phyloP scores from a whole-genome alignment of 2,888 invertebrate genomes.

The Eulithis prunata region DNA sequence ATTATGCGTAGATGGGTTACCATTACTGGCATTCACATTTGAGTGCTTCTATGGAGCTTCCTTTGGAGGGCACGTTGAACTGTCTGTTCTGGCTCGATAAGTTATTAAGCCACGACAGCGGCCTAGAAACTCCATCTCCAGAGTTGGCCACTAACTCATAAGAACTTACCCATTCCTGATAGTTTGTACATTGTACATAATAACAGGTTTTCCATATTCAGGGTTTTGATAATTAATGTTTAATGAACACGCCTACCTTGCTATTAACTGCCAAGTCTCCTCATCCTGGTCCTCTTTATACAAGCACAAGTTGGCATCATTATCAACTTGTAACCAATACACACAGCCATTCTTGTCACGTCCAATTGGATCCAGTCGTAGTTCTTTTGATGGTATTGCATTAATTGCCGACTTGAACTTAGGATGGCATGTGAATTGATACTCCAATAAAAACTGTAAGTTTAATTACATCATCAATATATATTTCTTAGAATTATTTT shows the following conservation, averaged over 20 bases:
- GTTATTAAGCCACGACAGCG: no score
- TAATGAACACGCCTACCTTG: constrained; percentile 82
- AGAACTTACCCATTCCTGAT: no score
- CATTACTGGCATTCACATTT: no score
- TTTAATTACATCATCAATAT: neutral
- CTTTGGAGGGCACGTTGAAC: no score
- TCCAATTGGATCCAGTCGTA: constrained; percentile 95
- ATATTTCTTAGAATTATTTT: neutral
- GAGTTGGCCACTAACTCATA: no score
- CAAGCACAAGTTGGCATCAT: constrained; percentile 94
- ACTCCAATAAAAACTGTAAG: constrained; percentile 92
- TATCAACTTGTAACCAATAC: constrained; percentile 97
- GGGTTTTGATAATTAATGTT: no score
- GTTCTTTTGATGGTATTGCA: constrained; percentile 89
- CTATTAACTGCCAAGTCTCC: constrained; percentile 97
- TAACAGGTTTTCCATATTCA: no score
- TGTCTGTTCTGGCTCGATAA: no score
- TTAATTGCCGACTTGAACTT: constrained; percentile 96
- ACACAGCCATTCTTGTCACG: constrained; percentile 94
- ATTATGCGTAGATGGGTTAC: no score
- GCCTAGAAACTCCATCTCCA: no score
- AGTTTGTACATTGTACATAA: no score
- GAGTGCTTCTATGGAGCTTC: no score
- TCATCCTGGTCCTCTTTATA: constrained; percentile 98
- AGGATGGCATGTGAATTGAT: constrained; percentile 96